These are phyloP conservation scores for Coranthus polyacanthus DNA, from an alignment of 2,797 vertebrate genomes.

Conservation along the genomic window DNA sequence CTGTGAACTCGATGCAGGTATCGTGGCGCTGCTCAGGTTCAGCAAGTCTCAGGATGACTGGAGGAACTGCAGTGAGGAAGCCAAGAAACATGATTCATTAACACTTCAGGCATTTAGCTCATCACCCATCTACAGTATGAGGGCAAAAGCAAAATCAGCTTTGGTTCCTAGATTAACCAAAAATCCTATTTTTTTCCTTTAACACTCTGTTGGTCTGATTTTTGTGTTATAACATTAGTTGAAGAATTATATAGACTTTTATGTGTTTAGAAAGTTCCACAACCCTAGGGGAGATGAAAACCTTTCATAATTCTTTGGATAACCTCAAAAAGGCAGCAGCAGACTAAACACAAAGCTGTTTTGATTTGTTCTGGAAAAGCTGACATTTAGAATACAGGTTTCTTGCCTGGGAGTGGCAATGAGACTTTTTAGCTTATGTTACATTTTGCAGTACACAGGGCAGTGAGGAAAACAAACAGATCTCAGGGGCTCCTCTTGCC, in stretches of 20 bases:
- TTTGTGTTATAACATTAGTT: background rate
- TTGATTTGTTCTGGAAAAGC: conserved; percentile 35
- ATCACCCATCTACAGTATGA: background rate
- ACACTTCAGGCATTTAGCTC: background rate
- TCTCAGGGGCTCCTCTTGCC: conserved; percentile 6
- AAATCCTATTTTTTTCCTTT: background rate
- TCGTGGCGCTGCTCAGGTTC: conserved; percentile 93
- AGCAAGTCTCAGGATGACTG: conserved; percentile 91
- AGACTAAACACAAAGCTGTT: conserved; percentile 24
- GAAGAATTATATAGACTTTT: conserved; percentile 14
- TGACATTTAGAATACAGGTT: conserved; percentile 50
- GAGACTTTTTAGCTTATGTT: conserved; percentile 33
- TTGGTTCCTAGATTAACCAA: background rate
- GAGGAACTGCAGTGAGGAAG: conserved; percentile 86
- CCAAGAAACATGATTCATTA: background rate
- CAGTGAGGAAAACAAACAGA: conserved; percentile 23
- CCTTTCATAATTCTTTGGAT: conserved; percentile 32
- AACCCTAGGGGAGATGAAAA: conserved; percentile 47
- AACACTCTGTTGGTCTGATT: conserved; percentile 9
- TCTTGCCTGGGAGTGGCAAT: conserved; percentile 31
- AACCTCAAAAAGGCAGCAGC: conserved; percentile 6
- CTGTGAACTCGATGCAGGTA: conserved; percentile 96
- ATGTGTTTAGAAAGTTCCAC: conserved; percentile 27
- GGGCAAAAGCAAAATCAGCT: background rate
- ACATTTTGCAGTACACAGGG: conserved; percentile 28